Conservation (phyloP, 2,797 vertebrate species). For the Benthosema pterotum region DNA sequence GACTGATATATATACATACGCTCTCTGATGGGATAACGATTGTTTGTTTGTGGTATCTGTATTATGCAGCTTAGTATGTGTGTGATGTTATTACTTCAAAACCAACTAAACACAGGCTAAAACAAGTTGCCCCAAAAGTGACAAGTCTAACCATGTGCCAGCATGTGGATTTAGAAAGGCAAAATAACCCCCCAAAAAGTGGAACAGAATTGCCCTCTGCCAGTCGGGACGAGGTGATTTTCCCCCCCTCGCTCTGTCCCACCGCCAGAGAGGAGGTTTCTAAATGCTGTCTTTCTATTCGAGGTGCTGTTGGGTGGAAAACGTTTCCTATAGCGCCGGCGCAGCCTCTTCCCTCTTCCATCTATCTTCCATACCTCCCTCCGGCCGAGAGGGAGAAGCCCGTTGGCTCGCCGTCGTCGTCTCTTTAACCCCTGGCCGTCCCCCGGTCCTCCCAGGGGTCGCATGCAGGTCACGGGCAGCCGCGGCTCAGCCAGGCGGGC, state of each 20-base stretch:
- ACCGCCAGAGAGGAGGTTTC: too few species aligned
- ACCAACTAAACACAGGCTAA: conserved; percentile 27
- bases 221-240: conserved; percentile 20
- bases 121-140: neutral
- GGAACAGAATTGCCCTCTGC: conserved; percentile 14
- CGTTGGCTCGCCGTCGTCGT: conserved; percentile 24
- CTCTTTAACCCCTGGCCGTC: conserved; percentile 53
- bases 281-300: too few species aligned
- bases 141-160: neutral
- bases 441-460: conserved; percentile 64
- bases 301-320: too few species aligned
- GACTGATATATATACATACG: neutral
- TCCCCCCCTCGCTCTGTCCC: too few species aligned
- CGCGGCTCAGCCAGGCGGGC: conserved; percentile 43
- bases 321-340: too few species aligned
- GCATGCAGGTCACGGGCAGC: conserved; percentile 69
- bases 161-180: conserved; percentile 17
- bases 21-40: conserved; percentile 16
- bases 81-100: conserved; percentile 5
- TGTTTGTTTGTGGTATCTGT: conserved; percentile 6
- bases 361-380: neutral
- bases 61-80: neutral
- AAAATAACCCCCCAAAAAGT: conserved; percentile 16
- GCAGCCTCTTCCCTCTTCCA: neutral
- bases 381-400: conserved; percentile 28